Evolutionary conservation across 1,140 invertebrate genomes (phyloP).

Genomic region (Campodea augens): DNA sequence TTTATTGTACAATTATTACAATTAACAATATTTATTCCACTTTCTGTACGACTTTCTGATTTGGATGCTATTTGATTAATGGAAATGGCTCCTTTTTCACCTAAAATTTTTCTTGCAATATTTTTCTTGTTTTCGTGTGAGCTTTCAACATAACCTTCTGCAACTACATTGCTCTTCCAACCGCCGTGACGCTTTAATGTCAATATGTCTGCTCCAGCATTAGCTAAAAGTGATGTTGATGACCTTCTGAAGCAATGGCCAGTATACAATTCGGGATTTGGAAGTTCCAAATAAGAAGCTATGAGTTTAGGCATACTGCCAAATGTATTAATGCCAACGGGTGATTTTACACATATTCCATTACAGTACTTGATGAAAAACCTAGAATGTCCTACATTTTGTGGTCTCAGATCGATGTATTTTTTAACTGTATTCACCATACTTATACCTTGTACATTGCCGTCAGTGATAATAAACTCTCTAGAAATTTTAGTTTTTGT

Average conservation of each 20-base stretch:
- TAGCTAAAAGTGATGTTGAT: conserved; percentile 10
- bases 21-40: too few species aligned
- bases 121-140: conserved; percentile 9
- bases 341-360: conserved; percentile 10
- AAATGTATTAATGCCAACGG: conserved; percentile 13
- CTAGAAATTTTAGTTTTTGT: too few species aligned
- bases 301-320: conserved; percentile 9
- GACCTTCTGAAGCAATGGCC: conserved; percentile 13
- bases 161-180: conserved; percentile 8
- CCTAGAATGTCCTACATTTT: not conserved
- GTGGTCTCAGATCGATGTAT: conserved; percentile 6
- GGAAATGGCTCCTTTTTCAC: too few species aligned
- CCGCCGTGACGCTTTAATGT: conserved; percentile 11
- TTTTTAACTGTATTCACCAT: conserved; percentile 5
- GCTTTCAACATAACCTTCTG: conserved; percentile 10
- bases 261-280: conserved; percentile 9
- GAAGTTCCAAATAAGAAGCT: conserved; percentile 11
- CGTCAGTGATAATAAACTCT: too few species aligned
- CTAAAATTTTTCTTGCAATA: too few species aligned
- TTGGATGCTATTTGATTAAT: too few species aligned
- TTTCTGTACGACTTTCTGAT: too few species aligned
- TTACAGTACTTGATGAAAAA: conserved; percentile 7
- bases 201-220: conserved; percentile 9
- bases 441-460: too few species aligned
- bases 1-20: too few species aligned